A percentile compares a stretch with the other conserved stretches of the same genome.
phyloP scores from a whole-genome alignment of 2,113 vertebrate genomes.

The Crotalus viridis region DNA sequence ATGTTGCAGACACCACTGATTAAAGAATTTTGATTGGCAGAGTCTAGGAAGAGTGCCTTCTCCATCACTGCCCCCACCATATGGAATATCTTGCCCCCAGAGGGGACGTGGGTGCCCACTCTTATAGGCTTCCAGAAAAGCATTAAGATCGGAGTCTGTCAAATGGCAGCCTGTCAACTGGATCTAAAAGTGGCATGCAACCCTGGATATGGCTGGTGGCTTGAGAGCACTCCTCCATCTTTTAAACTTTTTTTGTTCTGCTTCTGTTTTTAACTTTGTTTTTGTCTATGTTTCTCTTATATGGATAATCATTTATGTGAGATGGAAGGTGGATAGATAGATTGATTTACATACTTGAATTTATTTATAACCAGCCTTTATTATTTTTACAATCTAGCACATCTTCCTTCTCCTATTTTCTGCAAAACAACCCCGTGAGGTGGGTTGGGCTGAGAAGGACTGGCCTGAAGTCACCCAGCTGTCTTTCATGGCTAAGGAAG shows the following conservation, averaged over 20 bases:
- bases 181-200: neutral
- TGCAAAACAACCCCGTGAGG: neutral
- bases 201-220: neutral
- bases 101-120: neutral
- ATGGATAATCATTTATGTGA: neutral
- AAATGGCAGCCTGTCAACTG: neutral
- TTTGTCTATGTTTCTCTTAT: neutral
- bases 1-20: neutral
- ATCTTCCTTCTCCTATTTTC: neutral
- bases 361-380: neutral
- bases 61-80: neutral
- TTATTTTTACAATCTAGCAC: neutral
- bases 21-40: neutral
- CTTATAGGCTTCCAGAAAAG: neutral
- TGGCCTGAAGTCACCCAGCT: neutral
- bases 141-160: neutral
- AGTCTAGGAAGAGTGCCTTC: neutral
- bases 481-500: neutral
- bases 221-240: neutral
- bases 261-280: neutral
- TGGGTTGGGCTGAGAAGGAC: neutral
- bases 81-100: neutral
- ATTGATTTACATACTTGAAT: neutral
- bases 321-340: neutral
- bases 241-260: neutral